phyloP scores from a whole-genome alignment of 2,797 vertebrate genomes.

The Poliocrania exsul region DNA sequence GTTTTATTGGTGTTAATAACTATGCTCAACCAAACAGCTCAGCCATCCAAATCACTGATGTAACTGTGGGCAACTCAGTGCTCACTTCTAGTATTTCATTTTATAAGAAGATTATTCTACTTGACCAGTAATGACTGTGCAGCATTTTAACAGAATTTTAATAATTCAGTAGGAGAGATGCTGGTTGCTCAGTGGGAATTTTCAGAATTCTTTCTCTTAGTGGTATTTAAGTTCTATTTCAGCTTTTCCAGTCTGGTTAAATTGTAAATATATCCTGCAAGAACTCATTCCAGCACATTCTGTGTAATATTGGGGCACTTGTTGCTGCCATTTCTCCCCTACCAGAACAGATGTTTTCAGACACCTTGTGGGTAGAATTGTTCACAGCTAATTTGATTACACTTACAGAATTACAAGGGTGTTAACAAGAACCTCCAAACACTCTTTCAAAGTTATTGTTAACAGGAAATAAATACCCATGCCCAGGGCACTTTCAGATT shows the following conservation, averaged over 20 bases:
- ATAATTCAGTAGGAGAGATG: not conserved
- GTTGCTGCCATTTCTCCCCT: not conserved
- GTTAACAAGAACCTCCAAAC: not conserved
- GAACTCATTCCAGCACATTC: not conserved
- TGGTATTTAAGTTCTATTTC: not conserved
- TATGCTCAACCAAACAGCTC: not conserved
- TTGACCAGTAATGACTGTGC: not conserved
- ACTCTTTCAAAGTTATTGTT: not conserved
- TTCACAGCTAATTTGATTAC: not conserved
- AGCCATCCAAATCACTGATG: not conserved
- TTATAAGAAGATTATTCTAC: not conserved
- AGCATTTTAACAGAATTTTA: not conserved
- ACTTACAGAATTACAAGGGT: not conserved
- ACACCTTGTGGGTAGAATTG: not conserved
- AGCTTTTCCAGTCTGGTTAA: not conserved
- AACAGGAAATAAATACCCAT: not conserved
- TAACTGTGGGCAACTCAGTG: not conserved
- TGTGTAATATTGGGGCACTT: not conserved
- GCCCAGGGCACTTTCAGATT: not conserved
- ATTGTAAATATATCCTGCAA: not conserved
- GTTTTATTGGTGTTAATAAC: not conserved
- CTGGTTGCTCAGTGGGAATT: not conserved
- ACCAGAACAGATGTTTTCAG: not conserved
- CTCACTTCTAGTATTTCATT: not conserved
- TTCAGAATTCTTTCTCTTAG: not conserved